These are phyloP conservation scores for Tenthredo scrophulariae DNA, from an alignment of 2,888 invertebrate species.

Conservation along the genomic window DNA sequence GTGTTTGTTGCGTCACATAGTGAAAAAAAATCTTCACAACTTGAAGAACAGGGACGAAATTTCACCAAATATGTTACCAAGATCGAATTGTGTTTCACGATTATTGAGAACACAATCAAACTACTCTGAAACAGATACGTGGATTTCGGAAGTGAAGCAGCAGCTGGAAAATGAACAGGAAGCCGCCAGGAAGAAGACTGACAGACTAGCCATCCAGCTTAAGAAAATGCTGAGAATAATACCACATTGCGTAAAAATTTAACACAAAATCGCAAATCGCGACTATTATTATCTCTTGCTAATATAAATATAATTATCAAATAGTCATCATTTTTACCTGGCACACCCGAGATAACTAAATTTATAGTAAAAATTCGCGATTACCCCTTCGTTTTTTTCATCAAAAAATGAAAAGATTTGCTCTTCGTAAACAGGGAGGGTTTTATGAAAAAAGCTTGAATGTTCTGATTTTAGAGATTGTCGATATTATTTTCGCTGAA, in stretches of 20 bases:
- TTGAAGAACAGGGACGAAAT: slow-evolving; percentile 53
- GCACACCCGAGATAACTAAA: not conserved
- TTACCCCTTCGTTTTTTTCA: not conserved
- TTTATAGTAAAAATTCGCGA: not conserved
- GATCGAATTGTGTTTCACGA: slow-evolving; percentile 61
- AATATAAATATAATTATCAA: not conserved
- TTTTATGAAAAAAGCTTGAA: too few relatives aligned
- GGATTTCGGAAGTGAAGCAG: slow-evolving; percentile 56
- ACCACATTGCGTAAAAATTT: slow-evolving; percentile 64
- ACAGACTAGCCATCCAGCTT: slow-evolving; percentile 61
- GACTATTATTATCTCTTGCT: not conserved
- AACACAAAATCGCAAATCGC: not conserved
- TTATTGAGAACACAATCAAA: slow-evolving; percentile 57
- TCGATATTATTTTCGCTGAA: too few relatives aligned
- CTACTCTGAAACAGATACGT: slow-evolving; percentile 57
- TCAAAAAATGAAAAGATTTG: too few relatives aligned
- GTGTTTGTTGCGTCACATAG: slow-evolving; percentile 61
- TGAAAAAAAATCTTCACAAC: slow-evolving; percentile 62
- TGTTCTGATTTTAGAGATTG: too few relatives aligned
- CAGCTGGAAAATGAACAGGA: slow-evolving; percentile 55
- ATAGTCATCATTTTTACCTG: not conserved
- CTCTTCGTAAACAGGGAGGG: too few relatives aligned
- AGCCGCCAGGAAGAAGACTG: slow-evolving; percentile 56
- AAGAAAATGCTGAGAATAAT: slow-evolving; percentile 62
- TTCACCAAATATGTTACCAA: not conserved